Base-by-base conservation (phyloP, 2,797 vertebrate genomes). In the Valencia hispanica region DNA sequence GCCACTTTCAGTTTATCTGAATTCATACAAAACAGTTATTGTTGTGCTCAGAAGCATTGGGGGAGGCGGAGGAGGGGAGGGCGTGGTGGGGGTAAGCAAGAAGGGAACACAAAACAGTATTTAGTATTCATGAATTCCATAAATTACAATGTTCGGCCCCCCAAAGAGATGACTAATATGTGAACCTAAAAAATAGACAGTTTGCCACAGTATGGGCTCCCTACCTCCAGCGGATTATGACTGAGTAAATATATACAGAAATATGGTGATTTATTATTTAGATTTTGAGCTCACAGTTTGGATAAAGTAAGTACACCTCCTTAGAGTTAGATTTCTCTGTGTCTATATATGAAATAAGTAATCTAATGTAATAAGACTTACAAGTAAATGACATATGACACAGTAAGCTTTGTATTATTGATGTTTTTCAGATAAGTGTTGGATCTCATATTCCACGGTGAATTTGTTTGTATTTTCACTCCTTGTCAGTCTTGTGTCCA, bases 71-170 rank as follows among this genome's bases (percentile, higher is more conserved):
- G 39, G 70, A 72, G 22, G 34, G 71, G 73, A 45, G 70, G 72
- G n/a, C 25, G 70, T 73, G 25, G 41, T 68, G 71, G 77, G 68
- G 55, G 78, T 84, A 86, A 91, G 90, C 84, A 90, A 80, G 87
- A 78, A 75, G 74, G 59, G 53, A 90, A 79, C 89, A 88, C 84
- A 91, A 82, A 86, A 89, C 53, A 30, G 53, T 57, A 76, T 89
- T 93, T 88, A 80, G 82, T 93, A 94, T 94, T 95, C 92, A 93
- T 94, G 90, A 91, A 93, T 93, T 95, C 91, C 85, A 92, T 90
- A 91, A 94, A 93, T 93, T 93, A 92, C 92, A 91, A 80, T 87
- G 90, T 89, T 90, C 77, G 36, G 36, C 86, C 91, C 89, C 88
- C 91, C 78, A 84, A 90, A 91, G 92, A 94, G 90, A 93, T 94